These are phyloP conservation scores for Micronycteris hirsuta DNA, from an alignment of 2,113 vertebrate genomes.

Conservation along the genomic window DNA sequence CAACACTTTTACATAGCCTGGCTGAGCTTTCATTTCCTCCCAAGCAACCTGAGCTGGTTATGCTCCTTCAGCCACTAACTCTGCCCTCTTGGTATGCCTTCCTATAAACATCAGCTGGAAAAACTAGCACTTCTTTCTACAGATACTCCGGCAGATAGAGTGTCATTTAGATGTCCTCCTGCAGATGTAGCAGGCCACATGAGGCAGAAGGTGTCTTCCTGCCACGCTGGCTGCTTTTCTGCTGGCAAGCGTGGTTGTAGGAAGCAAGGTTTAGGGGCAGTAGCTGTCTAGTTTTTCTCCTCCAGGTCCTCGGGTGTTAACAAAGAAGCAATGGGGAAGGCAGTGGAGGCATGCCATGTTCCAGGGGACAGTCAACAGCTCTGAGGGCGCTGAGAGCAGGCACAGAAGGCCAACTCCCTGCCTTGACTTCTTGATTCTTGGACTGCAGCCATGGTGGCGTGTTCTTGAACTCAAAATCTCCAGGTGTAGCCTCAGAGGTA, in stretches of 20 bases:
- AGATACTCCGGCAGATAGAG: neutral
- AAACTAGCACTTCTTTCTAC: neutral
- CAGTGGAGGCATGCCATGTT: accelerated
- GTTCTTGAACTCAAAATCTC: neutral
- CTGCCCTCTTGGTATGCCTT: neutral
- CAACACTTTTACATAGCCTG: neutral
- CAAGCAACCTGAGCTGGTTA: neutral
- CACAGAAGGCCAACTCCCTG: neutral
- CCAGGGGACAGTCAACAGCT: neutral
- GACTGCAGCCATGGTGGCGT: neutral
- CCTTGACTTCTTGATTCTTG: neutral
- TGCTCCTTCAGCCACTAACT: neutral
- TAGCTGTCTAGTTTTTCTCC: neutral
- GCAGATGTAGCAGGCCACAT: neutral
- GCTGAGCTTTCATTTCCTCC: neutral
- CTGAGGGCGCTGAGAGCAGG: neutral
- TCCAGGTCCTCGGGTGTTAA: neutral
- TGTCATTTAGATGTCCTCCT: neutral
- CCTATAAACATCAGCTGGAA: neutral
- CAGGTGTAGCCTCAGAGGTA: neutral
- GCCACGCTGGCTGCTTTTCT: neutral
- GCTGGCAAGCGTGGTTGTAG: neutral
- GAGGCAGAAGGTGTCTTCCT: neutral
- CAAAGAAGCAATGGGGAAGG: neutral
- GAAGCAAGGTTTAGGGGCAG: neutral